phyloP scores from a whole-genome alignment of 1,140 invertebrate species.

The Rhysida immarginata region DNA sequence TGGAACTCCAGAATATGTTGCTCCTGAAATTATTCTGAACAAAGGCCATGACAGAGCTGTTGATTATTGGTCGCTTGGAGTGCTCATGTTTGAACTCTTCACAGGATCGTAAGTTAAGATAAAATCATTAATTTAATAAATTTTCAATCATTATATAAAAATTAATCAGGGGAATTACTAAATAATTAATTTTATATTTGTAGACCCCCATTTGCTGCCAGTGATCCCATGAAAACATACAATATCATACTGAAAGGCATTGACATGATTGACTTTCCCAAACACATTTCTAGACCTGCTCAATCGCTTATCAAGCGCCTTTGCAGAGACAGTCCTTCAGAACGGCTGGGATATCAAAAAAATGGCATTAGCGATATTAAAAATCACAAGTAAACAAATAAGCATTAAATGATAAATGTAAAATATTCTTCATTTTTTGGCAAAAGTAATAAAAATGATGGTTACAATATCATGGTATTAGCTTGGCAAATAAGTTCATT shows the following conservation, averaged over 20 bases:
- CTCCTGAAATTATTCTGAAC: conserved; percentile 89
- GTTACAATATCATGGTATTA: too few species aligned
- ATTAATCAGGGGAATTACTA: too few species aligned
- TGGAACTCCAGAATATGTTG: conserved; percentile 77
- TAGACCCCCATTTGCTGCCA: conserved; percentile 86
- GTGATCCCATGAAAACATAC: conserved; percentile 98
- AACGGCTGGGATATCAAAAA: conserved; percentile 88
- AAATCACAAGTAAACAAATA: conserved; percentile 95
- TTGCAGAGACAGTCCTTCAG: conserved; percentile 95
- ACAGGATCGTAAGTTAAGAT: conserved; percentile 55
- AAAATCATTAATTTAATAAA: too few species aligned
- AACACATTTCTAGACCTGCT: conserved; percentile 82
- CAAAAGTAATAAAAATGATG: too few species aligned
- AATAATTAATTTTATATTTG: too few species aligned
- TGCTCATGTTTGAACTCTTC: conserved; percentile 80
- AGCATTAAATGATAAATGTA: too few species aligned
- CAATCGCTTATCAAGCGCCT: conserved; percentile 90
- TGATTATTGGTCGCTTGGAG: conserved; percentile 90
- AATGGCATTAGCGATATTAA: conserved; percentile 96
- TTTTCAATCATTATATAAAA: too few species aligned
- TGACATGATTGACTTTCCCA: conserved; percentile 90
- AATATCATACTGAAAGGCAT: conserved; percentile 98
- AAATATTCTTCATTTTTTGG: too few species aligned
- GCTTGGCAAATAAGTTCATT: too few species aligned
- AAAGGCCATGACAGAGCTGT: conserved; percentile 79